Evolutionary conservation across 2,888 invertebrate genomes (phyloP), one percentile per base, ranked within the genome.

Genomic region (Autographa gamma): DNA sequence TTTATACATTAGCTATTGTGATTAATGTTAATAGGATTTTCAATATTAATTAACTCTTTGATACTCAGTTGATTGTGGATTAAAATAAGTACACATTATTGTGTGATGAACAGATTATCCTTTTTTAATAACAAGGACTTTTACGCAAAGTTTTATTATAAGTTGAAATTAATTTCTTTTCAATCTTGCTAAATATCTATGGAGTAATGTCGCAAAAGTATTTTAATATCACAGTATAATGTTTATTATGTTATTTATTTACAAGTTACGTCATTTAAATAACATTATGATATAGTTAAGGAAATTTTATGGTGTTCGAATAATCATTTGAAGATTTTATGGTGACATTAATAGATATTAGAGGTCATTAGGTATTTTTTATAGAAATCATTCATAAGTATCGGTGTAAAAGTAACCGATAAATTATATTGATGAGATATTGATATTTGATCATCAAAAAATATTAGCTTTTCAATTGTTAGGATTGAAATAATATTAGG

Each of bases 241-340:
- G 16, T 6, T 48, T n/a, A 48, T n/a, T 7, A n/a, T 48, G 4
- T 48, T 3, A n/a, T 48, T 48, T 48, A 48, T 48, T 48, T n/a
- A n/a, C n/a, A 48, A 73, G 67, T 68, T 60, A 67, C 60, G 31
- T 79, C 76, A 79, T 84, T 81, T 71, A 32, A 62, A 77, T 63
- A 62, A 63, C 62, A 73, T 81, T 75, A 83, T 67, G 73, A 66
- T 56, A 70, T 65, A 75, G 69, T 66, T 66, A 74, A 79, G 74
- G 71, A 72, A 73, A 76, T 74, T 76, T 83, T 81, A 83, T 79
- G 31, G 59, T 65, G 9, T 19, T 61, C 9, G 31, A 60, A 73
- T 71, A 68, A 77, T 71, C 66, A 70, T 78, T 80, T 76, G 43
- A 61, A 60, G 60, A 70, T 76, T 82, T 84, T 80, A 82, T 77